Evolutionary conservation across 2,797 vertebrate species (phyloP), one percentile per base, ranked within the genome.

Genomic region (Todus mexicanus): DNA sequence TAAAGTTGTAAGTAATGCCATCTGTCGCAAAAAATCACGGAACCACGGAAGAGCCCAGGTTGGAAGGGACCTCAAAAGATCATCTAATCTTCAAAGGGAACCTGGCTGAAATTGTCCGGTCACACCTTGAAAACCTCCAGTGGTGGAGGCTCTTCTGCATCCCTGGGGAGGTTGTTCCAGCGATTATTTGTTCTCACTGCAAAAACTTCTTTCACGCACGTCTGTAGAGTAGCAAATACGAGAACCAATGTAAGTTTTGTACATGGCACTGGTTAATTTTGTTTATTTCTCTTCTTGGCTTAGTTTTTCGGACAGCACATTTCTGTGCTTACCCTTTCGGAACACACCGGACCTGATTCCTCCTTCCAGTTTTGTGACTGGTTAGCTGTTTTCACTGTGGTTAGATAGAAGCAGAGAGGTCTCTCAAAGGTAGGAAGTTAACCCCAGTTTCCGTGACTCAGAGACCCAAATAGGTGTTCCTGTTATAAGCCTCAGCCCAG

Each of bases 101-200:
- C n/a, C n/a, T n/a, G n/a, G n/a, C n/a, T n/a, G n/a, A n/a, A n/a
- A n/a, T n/a, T n/a, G 15, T 78, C 66, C 23, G 13, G 29, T 51
- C 0, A 2, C 12, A 47, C 6, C 20, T 65, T 79, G 68, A 13
- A 43, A 76, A 27, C 20, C 4, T 64, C 31, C 17, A 50, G 42
- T 1, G 3, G 2, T 20, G 15, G 50, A 48, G 31, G 11, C 40
- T 65, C 29, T 56, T 31, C 54, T 1, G 1, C 11, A 14, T 26
- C 47, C 12, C 23, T 47, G 23, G 25, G 16, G 18, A 78, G 10
- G 33, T 45, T 85, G 25, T 77, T 86, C 40, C 33, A 35, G 26
- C 12, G n/a, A 27, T 10, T 73, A 22, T 43, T 12, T 73, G n/a
- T 45, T 69, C 56, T 76, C 27, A 26, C 12, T 37, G n/a, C 31